Conservation (phyloP, 2,888 invertebrate genomes). For the Drosophila picticornis region DNA sequence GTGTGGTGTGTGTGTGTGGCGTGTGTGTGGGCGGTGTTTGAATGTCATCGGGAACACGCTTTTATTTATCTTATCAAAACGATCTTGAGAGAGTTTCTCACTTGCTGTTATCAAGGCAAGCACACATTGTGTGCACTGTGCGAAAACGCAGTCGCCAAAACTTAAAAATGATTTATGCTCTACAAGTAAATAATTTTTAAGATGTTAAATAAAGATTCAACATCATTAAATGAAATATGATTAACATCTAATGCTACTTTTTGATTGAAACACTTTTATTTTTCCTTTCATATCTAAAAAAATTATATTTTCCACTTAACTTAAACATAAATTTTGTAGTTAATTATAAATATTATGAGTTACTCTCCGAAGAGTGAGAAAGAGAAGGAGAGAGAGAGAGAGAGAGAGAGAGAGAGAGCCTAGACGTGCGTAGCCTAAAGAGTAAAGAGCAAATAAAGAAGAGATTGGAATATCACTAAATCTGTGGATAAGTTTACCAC, state of each 20-base stretch:
- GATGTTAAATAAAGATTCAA: neutral
- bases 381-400: no score
- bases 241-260: neutral
- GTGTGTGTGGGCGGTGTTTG: no score
- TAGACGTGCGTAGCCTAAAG: neutral
- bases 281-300: neutral
- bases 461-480: neutral
- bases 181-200: neutral
- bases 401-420: neutral
- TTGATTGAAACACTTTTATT: neutral
- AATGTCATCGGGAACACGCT: slow-evolving; percentile 46
- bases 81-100: slow-evolving; percentile 63
- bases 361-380: neutral
- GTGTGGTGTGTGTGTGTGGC: neutral
- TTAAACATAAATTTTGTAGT: neutral
- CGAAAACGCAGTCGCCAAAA: no score
- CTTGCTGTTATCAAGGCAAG: slow-evolving; percentile 13
- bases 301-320: neutral
- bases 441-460: neutral
- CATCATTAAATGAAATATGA: neutral
- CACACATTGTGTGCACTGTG: slow-evolving; percentile 35
- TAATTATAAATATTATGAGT: neutral
- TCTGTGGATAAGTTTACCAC: neutral
- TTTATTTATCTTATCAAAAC: slow-evolving; percentile 74
- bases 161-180: no score